Conservation (phyloP, 2,888 invertebrate genomes). For the Pyrochroa serraticornis region DNA sequence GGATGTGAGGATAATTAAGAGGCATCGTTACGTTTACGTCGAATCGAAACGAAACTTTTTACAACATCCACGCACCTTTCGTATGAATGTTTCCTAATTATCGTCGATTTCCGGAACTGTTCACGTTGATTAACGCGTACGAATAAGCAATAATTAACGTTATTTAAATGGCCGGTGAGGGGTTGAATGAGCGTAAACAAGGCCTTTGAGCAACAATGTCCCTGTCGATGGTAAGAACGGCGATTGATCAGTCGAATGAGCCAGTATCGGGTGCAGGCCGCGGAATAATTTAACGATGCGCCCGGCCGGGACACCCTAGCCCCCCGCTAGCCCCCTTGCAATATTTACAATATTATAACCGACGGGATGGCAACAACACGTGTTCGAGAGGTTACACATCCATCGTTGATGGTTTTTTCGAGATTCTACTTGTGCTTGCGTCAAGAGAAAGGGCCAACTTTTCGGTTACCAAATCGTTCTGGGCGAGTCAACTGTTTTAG, state of each 20-base stretch:
- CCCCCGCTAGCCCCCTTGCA: slow-evolving; percentile 20
- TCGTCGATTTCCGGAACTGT: not conserved
- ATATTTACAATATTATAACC: slow-evolving; percentile 22
- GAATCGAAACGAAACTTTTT: not conserved
- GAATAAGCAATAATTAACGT: slow-evolving; percentile 32
- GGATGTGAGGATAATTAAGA: too few species aligned
- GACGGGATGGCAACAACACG: slow-evolving; percentile 11
- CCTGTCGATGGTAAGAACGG: slow-evolving; percentile 41
- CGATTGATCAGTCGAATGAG: slow-evolving; percentile 54
- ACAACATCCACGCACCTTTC: too few species aligned
- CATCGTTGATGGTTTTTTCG: too few species aligned
- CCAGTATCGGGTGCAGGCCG: slow-evolving; percentile 52
- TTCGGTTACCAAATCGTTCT: too few species aligned
- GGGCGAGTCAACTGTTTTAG: too few species aligned
- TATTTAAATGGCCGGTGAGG: slow-evolving; percentile 36
- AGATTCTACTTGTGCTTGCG: too few species aligned
- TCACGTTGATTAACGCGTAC: too few species aligned
- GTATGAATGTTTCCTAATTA: slow-evolving; percentile 11
- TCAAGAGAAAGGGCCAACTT: too few species aligned
- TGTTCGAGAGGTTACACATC: not conserved
- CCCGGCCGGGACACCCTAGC: slow-evolving; percentile 28
- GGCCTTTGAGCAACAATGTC: slow-evolving; percentile 10
- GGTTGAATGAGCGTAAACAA: slow-evolving; percentile 34
- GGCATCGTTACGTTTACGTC: too few species aligned
- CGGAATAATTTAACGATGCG: slow-evolving; percentile 58